A percentile compares a stretch with the other conserved stretches of the same genome.
Evolutionary conservation across 2,797 vertebrate genomes (phyloP).

Genomic region (Enteromius fasciolatus): DNA sequence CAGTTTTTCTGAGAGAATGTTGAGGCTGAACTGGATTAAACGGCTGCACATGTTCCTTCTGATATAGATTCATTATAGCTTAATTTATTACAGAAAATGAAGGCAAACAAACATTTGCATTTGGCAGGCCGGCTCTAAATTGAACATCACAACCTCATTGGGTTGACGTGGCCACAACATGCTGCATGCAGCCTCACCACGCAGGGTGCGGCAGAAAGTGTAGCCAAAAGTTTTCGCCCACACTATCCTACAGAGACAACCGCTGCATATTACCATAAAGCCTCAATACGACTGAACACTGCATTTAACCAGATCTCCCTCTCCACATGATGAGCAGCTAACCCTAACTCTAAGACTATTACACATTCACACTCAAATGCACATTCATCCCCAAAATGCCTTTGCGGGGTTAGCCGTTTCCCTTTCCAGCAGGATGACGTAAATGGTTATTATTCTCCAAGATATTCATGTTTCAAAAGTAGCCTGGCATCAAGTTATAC

Average conservation of each 20-base stretch:
- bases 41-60: conserved; percentile 15
- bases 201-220: conserved; percentile 20
- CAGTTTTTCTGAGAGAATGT: conserved; percentile 1
- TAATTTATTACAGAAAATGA: conserved; percentile 23
- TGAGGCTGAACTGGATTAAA: conserved; percentile 24
- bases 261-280: conserved; percentile 22
- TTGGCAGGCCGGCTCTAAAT: not conserved
- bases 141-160: not conserved
- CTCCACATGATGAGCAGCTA: conserved; percentile 19
- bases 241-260: conserved; percentile 21
- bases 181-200: not conserved
- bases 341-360: conserved; percentile 10
- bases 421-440: conserved; percentile 5
- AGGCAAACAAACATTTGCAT: conserved; percentile 5
- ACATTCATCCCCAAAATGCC: conserved; percentile 17
- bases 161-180: conserved; percentile 6
- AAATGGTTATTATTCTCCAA: conserved; percentile 11
- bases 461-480: not conserved
- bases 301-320: conserved; percentile 18
- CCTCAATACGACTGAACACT: not conserved
- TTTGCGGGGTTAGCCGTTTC: not conserved
- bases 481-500: not conserved
- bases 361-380: conserved; percentile 15
- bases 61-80: not conserved
- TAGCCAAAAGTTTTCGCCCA: conserved; percentile 3